These are phyloP conservation scores for Helogale parvula DNA, from an alignment of 2,113 vertebrate species.

Conservation along the genomic window DNA sequence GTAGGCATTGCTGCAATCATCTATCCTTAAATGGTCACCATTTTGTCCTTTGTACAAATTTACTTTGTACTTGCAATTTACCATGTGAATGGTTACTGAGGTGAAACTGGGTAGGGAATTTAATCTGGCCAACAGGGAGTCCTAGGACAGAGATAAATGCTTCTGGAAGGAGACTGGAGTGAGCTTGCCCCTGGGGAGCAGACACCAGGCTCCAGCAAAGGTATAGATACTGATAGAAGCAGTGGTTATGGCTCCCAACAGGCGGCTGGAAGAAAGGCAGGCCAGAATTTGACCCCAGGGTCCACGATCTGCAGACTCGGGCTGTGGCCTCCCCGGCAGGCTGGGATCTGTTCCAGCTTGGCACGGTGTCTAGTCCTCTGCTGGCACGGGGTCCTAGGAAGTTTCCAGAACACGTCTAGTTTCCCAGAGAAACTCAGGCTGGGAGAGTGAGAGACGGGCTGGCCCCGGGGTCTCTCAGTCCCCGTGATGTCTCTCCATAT, in stretches of 20 bases:
- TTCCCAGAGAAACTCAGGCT: not conserved
- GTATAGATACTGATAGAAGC: not conserved
- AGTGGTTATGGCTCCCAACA: too few relatives aligned
- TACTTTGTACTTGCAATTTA: not conserved
- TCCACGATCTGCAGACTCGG: not conserved
- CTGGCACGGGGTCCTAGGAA: not conserved
- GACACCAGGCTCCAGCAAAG: accelerated
- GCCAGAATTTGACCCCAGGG: not conserved
- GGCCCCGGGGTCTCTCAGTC: accelerated
- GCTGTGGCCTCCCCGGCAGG: accelerated
- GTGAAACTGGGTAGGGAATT: not conserved
- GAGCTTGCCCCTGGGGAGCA: not conserved
- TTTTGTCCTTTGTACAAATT: not conserved
- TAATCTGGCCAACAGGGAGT: not conserved
- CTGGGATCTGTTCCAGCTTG: not conserved
- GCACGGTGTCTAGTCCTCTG: not conserved
- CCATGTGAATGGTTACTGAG: not conserved
- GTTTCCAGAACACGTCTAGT: not conserved
- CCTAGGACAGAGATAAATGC: not conserved
- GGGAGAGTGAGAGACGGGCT: not conserved
- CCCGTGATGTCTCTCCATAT: not conserved
- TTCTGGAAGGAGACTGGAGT: not conserved
- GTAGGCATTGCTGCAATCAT: too few relatives aligned
- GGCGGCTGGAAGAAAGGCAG: not conserved
- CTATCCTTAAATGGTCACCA: not conserved